Evolutionary conservation across 2,888 invertebrate genomes (phyloP), one percentile per base, ranked within the genome.

Genomic region (Cosmia pyralina): DNA sequence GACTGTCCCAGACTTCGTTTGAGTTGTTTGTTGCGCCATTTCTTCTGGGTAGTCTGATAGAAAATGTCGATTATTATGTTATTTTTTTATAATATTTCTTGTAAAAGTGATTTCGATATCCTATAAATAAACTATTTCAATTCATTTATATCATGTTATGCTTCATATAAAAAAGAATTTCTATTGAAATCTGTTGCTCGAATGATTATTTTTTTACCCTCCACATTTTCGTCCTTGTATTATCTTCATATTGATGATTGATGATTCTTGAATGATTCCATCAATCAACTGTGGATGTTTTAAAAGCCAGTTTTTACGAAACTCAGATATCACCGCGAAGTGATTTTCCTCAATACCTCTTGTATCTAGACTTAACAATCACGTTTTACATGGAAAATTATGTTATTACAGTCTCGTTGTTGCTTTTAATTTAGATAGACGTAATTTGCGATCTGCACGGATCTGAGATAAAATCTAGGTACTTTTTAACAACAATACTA

Each of bases 281-380:
- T 50, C 19, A 50, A 63, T 63, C 8, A 50, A 15, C 46, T 63
- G 63, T 52, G 48, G 4, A 72, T 19, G 46, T 48, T 52, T n/a
- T 38, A 76, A 79, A 72, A 41, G 10, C 38, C 1, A 34, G 57
- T 63, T 58, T 79, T 63, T 48, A 79, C n/a, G 28, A 79, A 28
- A 46, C 57, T 52, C 15, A 7, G 34, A 34, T 52, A 59, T 22
- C 22, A 53, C 22, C 8, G 13, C 44, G 2, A 46, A 22, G 7
- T 53, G 13, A 28, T 82, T 77, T 79, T 82, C 82, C 69, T 58
- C 60, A 79, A 62, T 57, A 28, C 22, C 19, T 48, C 67, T 77
- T 78, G 82, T 82, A 82, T 77, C 77, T 65, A 57, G 38, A 55
- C 7, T 22, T 34, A 46, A 38, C 34, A 50, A 58, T 77, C 67